Evolutionary conservation across 2,797 vertebrate genomes (phyloP), one percentile per base, ranked within the genome.

Genomic region (Lophotriccus pileatus): DNA sequence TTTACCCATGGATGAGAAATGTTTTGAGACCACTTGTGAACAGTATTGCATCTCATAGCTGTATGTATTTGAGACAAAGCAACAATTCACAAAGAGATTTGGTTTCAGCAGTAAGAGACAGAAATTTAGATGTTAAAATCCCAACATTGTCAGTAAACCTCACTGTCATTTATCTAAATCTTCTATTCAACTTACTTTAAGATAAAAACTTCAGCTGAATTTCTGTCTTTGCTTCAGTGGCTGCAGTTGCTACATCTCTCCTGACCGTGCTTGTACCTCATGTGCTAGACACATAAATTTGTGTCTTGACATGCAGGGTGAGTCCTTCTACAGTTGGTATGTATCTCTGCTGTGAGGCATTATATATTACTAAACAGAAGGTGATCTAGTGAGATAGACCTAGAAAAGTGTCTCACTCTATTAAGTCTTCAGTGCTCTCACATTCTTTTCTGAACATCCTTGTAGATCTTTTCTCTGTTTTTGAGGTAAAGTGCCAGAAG

Each of bases 21-120:
- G 27, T 36, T 93, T 91, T 80, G 53, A 68, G 30, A 67, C 15
- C 3, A 2, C 14, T 16, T 20, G 7, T 58, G 47, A 89, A 20
- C 11, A 2, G 19, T 75, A 2, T 32, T 58, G 32, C 8, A 24
- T 86, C 62, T 67, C 0, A 0, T 53, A 70, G 46, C 41, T 90
- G 12, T 32, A 15, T 53, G 22, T 53, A 19, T 66, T 78, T 72
- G 70, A 84, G 70, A 43, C 47, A 87, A 49, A 84, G 30, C 30
- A 49, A 84, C 47, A 34, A 10, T 43, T 88, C 39, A 60, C 5
- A 5, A 53, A 44, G 30, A 34, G 12, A 20, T 90, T 47, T 4
- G 3, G 8, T 66, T 66, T 92, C 43, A 34, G 52, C 67, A 69
- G 11, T 73, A n/a, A 49, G 24, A 66, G 8, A 25, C 24, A 25